Percentiles rank a stretch among this genome's conserved stretches.
These are phyloP conservation scores for Lepus timidus DNA, from an alignment of 2,113 vertebrate species.

Conservation along the genomic window DNA sequence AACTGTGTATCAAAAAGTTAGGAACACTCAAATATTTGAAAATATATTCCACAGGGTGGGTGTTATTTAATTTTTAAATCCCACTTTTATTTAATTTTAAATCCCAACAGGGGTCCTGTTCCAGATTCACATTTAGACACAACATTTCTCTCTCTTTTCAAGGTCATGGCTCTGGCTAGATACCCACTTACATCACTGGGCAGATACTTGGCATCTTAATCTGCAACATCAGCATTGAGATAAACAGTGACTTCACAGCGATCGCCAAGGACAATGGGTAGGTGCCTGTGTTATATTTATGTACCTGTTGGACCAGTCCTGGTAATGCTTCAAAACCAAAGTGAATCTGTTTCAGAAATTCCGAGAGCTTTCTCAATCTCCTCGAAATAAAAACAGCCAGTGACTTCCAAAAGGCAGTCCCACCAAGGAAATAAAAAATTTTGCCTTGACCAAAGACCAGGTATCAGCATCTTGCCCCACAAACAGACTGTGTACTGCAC, in stretches of 20 bases:
- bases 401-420: background rate
- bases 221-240: slow-evolving; percentile 36
- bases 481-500: slow-evolving; percentile 1
- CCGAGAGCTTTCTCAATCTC: background rate
- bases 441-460: background rate
- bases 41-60: background rate
- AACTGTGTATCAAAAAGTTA: background rate
- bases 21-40: background rate
- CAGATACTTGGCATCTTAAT: slow-evolving; percentile 31
- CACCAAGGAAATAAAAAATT: background rate
- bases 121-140: background rate
- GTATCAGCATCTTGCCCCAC: background rate
- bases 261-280: slow-evolving; percentile 18
- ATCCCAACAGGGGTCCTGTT: background rate
- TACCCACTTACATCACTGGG: background rate
- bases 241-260: slow-evolving; percentile 7
- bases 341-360: slow-evolving; percentile 21
- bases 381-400: slow-evolving; percentile 6
- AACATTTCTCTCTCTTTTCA: background rate
- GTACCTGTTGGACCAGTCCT: background rate
- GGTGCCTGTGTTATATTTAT: slow-evolving; percentile 50
- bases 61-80: slow-evolving; percentile 18
- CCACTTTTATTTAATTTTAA: background rate
- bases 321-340: slow-evolving; percentile 33
- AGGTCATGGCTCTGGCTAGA: slow-evolving; percentile 42